Base-by-base conservation (phyloP, 2,797 vertebrate genomes). In the Rhinella marina region DNA sequence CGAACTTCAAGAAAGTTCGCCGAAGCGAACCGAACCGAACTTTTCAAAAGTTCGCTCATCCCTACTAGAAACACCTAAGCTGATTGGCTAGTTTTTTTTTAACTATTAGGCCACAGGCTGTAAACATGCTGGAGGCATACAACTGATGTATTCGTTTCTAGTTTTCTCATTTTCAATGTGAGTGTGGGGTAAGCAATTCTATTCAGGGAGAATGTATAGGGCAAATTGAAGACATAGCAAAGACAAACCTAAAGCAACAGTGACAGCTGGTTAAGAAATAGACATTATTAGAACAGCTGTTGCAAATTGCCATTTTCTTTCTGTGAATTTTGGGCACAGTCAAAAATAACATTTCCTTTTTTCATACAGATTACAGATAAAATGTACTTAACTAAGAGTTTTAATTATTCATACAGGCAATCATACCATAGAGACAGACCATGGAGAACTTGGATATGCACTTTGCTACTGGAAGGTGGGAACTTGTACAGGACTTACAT, bases 241-340 rank as follows among this genome's bases (percentile, higher is more conserved):
- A 87, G 86, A 87, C 56, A 76, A 82, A 82, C 25, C 21, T 82
- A 56, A 48, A 76, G 41, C 19, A 54, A 62, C 56, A n/a, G 57
- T 64, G 68, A 62, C 78, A 87, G 86, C 78, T 82, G 79, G 66
- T 73, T 73, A 82, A 52, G 79, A 82, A 87, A 72, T 50, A 87
- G 12, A 73, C 79, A 87, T 54, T 87, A 87, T 81, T 87, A 81
- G 54, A 87, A 82, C 85, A 87, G 76, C 64, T 86, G 85, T 72
- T 86, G 77, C 62, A 86, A 80, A 86, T 79, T 86, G 77, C 54
- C n/a, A 66, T 66, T 57, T 86, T 81, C 48, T 68, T n/a, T 29
- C 61, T 72, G 27, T 72, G 32, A 77, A 12, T 76, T 62, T 77
- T 85, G 57, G 32, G 52, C 27, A 61, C 72, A 25, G 32, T 75